A percentile compares a stretch with the other conserved stretches of the same genome.
Evolutionary conservation across 2,797 vertebrate species (phyloP).

Genomic region (Poeciliopsis paucimaculata): DNA sequence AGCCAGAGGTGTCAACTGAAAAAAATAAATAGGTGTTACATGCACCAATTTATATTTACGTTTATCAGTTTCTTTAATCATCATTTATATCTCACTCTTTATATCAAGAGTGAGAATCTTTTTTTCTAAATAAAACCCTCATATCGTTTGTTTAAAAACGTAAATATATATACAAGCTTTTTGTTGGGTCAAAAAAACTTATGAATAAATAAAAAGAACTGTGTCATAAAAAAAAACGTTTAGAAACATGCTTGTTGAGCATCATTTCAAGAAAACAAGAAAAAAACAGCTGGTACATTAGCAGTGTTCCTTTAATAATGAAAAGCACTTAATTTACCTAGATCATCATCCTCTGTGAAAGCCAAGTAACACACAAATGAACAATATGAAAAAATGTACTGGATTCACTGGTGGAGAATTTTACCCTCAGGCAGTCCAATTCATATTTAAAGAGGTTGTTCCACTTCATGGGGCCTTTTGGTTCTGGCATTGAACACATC

Average conservation of each 20-base stretch:
- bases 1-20: slow-evolving; percentile 25
- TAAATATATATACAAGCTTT: slow-evolving; percentile 73
- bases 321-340: slow-evolving; percentile 81
- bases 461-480: slow-evolving; percentile 55
- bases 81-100: not conserved
- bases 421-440: slow-evolving; percentile 48
- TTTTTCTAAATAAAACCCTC: not conserved
- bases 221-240: slow-evolving; percentile 36
- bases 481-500: slow-evolving; percentile 45
- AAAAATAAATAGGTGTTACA: slow-evolving; percentile 38
- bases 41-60: slow-evolving; percentile 75
- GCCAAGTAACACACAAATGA: slow-evolving; percentile 73
- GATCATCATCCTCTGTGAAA: slow-evolving; percentile 80
- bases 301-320: slow-evolving; percentile 53
- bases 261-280: slow-evolving; percentile 68
- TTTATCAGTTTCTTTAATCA: slow-evolving; percentile 43
- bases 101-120: not conserved
- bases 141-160: slow-evolving; percentile 50
- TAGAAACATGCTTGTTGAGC: slow-evolving; percentile 80
- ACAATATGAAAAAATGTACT: slow-evolving; percentile 69
- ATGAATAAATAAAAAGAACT: slow-evolving; percentile 15
- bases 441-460: slow-evolving; percentile 60
- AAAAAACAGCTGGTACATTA: slow-evolving; percentile 47
- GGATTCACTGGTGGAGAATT: slow-evolving; percentile 45
- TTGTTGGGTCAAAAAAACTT: not conserved